These are phyloP conservation scores for Coleophora flavipennella DNA, from an alignment of 2,888 invertebrate species.

Conservation along the genomic window DNA sequence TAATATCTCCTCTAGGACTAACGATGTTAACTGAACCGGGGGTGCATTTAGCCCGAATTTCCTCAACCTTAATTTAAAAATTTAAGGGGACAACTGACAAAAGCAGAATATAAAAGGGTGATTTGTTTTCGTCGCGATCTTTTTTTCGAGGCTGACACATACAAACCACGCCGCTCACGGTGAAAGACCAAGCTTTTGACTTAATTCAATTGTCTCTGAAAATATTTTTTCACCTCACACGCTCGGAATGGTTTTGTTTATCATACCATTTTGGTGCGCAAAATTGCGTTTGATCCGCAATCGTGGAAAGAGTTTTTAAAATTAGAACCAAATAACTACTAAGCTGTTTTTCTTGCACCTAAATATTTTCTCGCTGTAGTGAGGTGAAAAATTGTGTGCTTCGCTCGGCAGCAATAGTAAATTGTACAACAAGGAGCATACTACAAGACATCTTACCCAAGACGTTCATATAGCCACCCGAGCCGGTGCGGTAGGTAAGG, in stretches of 20 bases:
- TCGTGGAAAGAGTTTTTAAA: no score
- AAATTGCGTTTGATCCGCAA: no score
- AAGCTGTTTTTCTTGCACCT: no score
- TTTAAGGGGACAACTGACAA: constrained; percentile 25
- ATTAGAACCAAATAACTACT: no score
- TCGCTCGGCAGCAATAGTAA: no score
- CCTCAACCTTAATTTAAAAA: constrained; percentile 17
- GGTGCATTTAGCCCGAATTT: constrained; percentile 10
- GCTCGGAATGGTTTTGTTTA: not conserved
- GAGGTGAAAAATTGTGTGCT: no score
- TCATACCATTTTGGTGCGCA: no score
- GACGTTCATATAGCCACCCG: no score
- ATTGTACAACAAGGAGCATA: no score
- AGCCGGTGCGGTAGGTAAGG: no score
- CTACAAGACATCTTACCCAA: no score
- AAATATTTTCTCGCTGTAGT: no score
- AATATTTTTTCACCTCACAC: constrained; percentile 1
- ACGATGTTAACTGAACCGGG: constrained; percentile 11
- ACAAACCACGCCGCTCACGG: not conserved
- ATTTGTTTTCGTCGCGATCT: constrained; percentile 31
- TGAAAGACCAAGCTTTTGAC: not conserved
- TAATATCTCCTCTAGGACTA: constrained; percentile 5
- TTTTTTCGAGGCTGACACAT: constrained; percentile 13
- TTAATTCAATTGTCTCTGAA: constrained; percentile 3
- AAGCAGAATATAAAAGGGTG: constrained; percentile 28